Percentiles rank a stretch among this genome's conserved stretches.
These are phyloP conservation scores for Trichonephila clavipes DNA, from an alignment of 1,140 invertebrate genomes.

Conservation along the genomic window DNA sequence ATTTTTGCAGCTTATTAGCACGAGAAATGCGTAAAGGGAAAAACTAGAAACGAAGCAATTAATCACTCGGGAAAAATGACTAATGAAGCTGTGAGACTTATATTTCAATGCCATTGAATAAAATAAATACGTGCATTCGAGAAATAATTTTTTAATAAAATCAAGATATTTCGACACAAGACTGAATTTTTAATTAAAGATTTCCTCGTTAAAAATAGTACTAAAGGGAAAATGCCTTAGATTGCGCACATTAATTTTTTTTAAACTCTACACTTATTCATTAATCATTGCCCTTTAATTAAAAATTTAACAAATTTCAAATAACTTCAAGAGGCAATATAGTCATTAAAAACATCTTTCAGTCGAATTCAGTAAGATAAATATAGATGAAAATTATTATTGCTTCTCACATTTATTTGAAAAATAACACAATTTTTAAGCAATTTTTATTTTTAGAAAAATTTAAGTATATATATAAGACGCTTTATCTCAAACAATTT, in stretches of 20 bases:
- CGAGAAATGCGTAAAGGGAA: background rate
- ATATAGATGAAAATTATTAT: too few species aligned
- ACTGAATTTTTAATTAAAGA: conserved; percentile 24
- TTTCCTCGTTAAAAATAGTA: background rate
- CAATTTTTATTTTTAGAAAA: too few species aligned
- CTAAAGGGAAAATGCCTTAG: background rate
- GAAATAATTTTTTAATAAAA: background rate
- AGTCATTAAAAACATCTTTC: too few species aligned
- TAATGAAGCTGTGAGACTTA: background rate
- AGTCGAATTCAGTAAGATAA: too few species aligned
- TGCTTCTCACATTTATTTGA: too few species aligned
- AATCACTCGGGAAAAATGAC: background rate
- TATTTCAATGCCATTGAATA: background rate
- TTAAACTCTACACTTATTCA: too few species aligned
- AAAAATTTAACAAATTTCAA: too few species aligned
- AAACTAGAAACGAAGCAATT: conserved; percentile 20
- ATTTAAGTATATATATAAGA: too few species aligned
- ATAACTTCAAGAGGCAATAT: too few species aligned
- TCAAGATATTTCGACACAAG: background rate
- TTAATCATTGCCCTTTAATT: too few species aligned
- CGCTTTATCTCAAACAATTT: too few species aligned
- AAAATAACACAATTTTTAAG: too few species aligned
- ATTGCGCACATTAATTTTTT: background rate
- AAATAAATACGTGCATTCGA: background rate
- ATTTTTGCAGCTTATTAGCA: conserved; percentile 15